Base-by-base conservation (phyloP, 2,797 vertebrate species). In the Platyrinchus mystaceus region DNA sequence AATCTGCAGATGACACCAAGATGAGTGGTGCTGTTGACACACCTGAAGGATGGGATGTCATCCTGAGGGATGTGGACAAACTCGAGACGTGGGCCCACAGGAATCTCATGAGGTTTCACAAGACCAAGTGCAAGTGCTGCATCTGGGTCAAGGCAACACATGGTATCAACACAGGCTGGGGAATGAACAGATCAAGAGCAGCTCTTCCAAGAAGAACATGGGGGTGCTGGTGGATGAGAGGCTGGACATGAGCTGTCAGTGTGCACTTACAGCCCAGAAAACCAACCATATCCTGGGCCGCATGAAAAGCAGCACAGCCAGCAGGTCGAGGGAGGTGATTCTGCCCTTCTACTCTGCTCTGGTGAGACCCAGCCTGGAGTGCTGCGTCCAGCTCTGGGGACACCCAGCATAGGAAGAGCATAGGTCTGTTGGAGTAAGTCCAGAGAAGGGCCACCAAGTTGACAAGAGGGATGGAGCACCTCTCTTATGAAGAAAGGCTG, bases 211-310 rank as follows among this genome's bases (percentile, higher is more conserved):
- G 46, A 59, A 46, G 20, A 32, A n/a, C 41, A 28, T 78, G 22
- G 12, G 15, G 6, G 9, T 14, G 18, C 19, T 59, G 6, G 5
- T 24, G 26, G 2, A 32, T 47, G 13, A 78, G 32, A 43, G n/a
- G 16, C 16, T 71, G 46, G 22, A 28, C 7, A 9, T 32, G 52
- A 59, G 18, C 21, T 28, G 22, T 4, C 19, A 84, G 21, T 3
- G 20, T 18, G 2, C 3, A 4, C 50, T 64, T 50, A 18, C 14
- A 58, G 14, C 7, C n/a, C 27, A 44, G 75, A 63, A n/a, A 53
- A 17, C 9, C 20, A 36, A 20, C 46, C 0, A 1, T 14, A 7
- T 41, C 4, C 30, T 36, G 7, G 11, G 39, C 9, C 60, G 7
- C 19, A 28, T 20, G 6, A 41, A 60, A 41, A 71, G 4, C 12